phyloP scores from a whole-genome alignment of 1,140 invertebrate species.

The Charaxes varanes region DNA sequence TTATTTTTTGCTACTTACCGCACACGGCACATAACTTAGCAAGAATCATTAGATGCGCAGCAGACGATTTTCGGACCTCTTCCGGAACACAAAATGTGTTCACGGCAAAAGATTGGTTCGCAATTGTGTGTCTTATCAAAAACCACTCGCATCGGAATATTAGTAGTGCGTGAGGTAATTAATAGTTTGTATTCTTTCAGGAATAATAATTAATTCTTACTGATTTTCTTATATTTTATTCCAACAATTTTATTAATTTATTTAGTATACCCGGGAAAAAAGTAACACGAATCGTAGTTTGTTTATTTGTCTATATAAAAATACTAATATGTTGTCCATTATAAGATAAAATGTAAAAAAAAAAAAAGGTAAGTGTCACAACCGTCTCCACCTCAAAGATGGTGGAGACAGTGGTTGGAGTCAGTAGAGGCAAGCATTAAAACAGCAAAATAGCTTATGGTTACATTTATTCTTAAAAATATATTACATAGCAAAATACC shows the following conservation, averaged over 20 bases:
- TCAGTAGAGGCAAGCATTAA: conserved; percentile 4
- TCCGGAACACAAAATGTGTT: too few species aligned
- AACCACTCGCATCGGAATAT: too few species aligned
- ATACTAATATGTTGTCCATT: not conserved
- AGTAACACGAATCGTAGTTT: conserved; percentile 1
- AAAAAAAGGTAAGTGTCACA: conserved; percentile 15
- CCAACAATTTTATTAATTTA: conserved; percentile 4
- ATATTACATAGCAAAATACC: not conserved
- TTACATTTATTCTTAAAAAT: conserved; percentile 2
- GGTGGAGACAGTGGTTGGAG: conserved; percentile 15
- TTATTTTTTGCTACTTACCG: too few species aligned
- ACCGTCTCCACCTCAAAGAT: conserved; percentile 11
- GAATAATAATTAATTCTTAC: too few species aligned
- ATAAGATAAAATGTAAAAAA: not conserved
- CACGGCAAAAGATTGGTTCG: too few species aligned
- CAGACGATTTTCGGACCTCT: too few species aligned
- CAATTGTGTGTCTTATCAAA: too few species aligned
- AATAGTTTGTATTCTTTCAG: too few species aligned
- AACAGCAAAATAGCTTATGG: conserved; percentile 1
- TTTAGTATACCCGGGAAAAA: not conserved
- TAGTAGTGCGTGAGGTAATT: too few species aligned
- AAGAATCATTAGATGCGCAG: too few species aligned
- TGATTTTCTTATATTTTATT: too few species aligned
- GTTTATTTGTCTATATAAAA: not conserved
- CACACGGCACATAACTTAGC: too few species aligned